These are phyloP conservation scores for Yasuhikotakia modesta DNA, from an alignment of 2,797 vertebrate genomes.

Conservation along the genomic window DNA sequence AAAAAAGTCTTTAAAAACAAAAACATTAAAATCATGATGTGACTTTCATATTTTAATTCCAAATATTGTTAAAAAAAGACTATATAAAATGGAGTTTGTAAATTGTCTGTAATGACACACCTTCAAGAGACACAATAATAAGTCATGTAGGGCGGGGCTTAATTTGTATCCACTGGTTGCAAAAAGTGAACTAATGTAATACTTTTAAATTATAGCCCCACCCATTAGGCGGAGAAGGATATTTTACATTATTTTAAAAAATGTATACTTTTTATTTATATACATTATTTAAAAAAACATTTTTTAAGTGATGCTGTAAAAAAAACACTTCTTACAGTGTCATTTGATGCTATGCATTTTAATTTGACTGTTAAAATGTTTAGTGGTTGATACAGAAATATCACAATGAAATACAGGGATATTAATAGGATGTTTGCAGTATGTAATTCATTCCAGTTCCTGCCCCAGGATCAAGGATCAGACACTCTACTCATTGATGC, in stretches of 20 bases:
- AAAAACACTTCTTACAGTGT: neutral
- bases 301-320: too few relatives aligned
- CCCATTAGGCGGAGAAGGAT: neutral
- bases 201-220: neutral
- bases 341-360: neutral
- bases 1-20: too few relatives aligned
- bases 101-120: too few relatives aligned
- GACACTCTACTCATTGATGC: constrained; percentile 17
- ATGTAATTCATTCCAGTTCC: constrained; percentile 23
- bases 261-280: too few relatives aligned
- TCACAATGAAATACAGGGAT: constrained; percentile 6
- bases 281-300: too few relatives aligned
- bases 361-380: neutral
- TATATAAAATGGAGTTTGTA: too few relatives aligned
- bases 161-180: too few relatives aligned
- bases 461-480: constrained; percentile 24
- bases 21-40: neutral
- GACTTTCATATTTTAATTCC: neutral
- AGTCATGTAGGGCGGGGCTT: too few relatives aligned
- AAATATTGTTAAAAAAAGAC: too few relatives aligned
- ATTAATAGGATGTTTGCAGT: constrained; percentile 15
- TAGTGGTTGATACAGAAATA: neutral
- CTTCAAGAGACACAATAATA: too few relatives aligned
- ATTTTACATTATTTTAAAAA: too few relatives aligned
- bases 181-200: too few relatives aligned